A percentile compares a stretch with the other conserved stretches of the same genome.
These are phyloP conservation scores for Acrossocheilus fasciatus DNA, from an alignment of 2,797 vertebrate genomes.

Conservation along the genomic window DNA sequence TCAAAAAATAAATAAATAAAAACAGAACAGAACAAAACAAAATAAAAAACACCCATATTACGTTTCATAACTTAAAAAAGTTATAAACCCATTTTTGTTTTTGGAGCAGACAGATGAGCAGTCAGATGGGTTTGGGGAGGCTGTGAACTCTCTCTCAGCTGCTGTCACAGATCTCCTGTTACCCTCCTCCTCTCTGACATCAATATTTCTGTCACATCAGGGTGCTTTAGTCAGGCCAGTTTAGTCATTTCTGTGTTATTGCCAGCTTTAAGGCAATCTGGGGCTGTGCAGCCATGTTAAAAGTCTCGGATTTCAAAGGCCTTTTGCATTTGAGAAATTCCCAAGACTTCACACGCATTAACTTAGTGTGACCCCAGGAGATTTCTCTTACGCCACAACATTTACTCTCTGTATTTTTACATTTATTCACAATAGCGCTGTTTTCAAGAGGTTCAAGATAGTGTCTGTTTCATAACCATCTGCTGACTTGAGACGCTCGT, in stretches of 20 bases:
- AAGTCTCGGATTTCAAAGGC: slow-evolving; percentile 16
- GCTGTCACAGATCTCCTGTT: slow-evolving; percentile 18
- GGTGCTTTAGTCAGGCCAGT: slow-evolving; percentile 3
- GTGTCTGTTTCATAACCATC: slow-evolving; percentile 30
- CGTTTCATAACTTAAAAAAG: not conserved
- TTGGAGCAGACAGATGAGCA: slow-evolving; percentile 15
- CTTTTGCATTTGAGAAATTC: not conserved
- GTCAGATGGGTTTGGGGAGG: slow-evolving; percentile 7
- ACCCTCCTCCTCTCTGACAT: slow-evolving; percentile 16
- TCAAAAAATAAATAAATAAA: no score
- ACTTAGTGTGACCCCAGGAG: slow-evolving; percentile 27
- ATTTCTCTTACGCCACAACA: not conserved
- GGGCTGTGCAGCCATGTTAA: not conserved
- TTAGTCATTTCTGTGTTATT: slow-evolving; percentile 16
- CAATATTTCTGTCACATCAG: slow-evolving; percentile 42
- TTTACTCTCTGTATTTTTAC: not conserved
- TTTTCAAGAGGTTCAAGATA: not conserved
- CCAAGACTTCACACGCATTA: slow-evolving; percentile 20
- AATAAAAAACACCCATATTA: not conserved
- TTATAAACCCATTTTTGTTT: not conserved
- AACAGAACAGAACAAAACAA: no score
- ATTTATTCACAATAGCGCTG: not conserved
- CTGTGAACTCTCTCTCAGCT: slow-evolving; percentile 29
- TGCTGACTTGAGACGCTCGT: slow-evolving; percentile 7
- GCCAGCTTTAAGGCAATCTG: slow-evolving; percentile 10